A percentile compares a stretch with the other conserved stretches of the same genome.
Conservation (phyloP, 1,140 invertebrate species). For the Brachionus sp. region DNA sequence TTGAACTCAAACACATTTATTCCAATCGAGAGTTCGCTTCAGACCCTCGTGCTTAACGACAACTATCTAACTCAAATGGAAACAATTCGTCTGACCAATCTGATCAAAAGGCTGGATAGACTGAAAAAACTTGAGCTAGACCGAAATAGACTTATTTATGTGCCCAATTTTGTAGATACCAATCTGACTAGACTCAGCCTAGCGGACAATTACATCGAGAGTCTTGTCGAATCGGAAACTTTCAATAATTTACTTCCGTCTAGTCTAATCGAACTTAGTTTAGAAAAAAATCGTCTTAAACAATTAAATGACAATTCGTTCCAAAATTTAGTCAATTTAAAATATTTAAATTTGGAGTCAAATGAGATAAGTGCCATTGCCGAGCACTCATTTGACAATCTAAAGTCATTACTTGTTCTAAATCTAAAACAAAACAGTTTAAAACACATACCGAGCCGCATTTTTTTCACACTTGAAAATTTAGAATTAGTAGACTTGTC, state of each 20-base stretch:
- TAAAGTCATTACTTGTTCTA: slow-evolving; percentile 2
- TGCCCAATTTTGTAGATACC: slow-evolving; percentile 11
- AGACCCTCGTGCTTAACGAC: not conserved
- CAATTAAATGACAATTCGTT: slow-evolving; percentile 43
- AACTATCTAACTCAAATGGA: slow-evolving; percentile 37
- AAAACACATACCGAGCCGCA: slow-evolving; percentile 32
- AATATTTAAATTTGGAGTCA: slow-evolving; percentile 30
- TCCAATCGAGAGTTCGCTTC: slow-evolving; percentile 9
- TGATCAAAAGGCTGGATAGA: not conserved
- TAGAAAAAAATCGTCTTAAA: slow-evolving; percentile 28
- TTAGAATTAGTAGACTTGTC: slow-evolving; percentile 34
- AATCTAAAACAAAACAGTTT: slow-evolving; percentile 8
- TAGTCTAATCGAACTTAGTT: not conserved
- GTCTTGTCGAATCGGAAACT: not conserved
- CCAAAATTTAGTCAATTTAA: slow-evolving; percentile 40
- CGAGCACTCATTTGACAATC: slow-evolving; percentile 19
- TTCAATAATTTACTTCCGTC: slow-evolving; percentile 4
- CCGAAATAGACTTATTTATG: slow-evolving; percentile 7
- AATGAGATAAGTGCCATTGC: slow-evolving; percentile 44
- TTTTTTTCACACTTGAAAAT: slow-evolving; percentile 31
- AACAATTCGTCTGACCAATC: not conserved
- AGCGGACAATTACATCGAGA: not conserved
- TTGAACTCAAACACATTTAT: slow-evolving; percentile 30
- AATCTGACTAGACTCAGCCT: not conserved
- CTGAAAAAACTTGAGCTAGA: not conserved